A percentile compares a stretch with the other conserved stretches of the same genome.
These are phyloP conservation scores for Drosophila tripunctata DNA, from an alignment of 2,888 invertebrate genomes.

Conservation along the genomic window DNA sequence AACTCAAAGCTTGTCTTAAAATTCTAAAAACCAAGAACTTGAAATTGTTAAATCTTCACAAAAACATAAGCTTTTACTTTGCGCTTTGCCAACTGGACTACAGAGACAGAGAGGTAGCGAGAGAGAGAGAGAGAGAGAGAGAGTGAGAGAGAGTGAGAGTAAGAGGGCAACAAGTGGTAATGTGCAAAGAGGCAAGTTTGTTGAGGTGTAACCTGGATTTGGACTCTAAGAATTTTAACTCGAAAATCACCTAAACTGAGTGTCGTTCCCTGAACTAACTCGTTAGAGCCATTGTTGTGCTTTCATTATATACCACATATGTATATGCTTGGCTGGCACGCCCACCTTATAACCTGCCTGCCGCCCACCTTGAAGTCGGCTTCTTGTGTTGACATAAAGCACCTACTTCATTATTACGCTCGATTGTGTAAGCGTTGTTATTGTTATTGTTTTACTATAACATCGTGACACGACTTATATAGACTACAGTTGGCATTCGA, in stretches of 20 bases:
- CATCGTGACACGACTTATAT: slow-evolving; percentile 1
- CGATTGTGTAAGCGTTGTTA: slow-evolving; percentile 64
- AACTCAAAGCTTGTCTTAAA: too few relatives aligned
- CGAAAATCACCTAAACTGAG: slow-evolving; percentile 68
- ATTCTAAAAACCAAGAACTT: too few relatives aligned
- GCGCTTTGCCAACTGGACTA: too few relatives aligned
- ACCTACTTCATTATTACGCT: slow-evolving; percentile 79
- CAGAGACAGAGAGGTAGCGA: neutral
- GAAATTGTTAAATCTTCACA: too few relatives aligned
- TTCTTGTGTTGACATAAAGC: slow-evolving; percentile 56
- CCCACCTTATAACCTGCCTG: slow-evolving; percentile 3
- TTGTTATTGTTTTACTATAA: neutral
- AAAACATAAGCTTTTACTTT: too few relatives aligned
- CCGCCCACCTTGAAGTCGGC: neutral
- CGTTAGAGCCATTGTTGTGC: slow-evolving; percentile 53
- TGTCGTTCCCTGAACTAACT: slow-evolving; percentile 32
- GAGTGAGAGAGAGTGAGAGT: neutral
- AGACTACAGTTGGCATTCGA: too few relatives aligned
- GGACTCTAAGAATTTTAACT: slow-evolving; percentile 66
- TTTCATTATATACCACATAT: neutral
- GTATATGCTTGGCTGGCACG: slow-evolving; percentile 21
- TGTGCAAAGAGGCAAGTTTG: neutral
- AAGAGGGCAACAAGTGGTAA: slow-evolving; percentile 36
- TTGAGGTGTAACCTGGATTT: slow-evolving; percentile 4
- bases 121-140: neutral